Conservation (phyloP, 2,113 vertebrate species). For the Pavo muticus region DNA sequence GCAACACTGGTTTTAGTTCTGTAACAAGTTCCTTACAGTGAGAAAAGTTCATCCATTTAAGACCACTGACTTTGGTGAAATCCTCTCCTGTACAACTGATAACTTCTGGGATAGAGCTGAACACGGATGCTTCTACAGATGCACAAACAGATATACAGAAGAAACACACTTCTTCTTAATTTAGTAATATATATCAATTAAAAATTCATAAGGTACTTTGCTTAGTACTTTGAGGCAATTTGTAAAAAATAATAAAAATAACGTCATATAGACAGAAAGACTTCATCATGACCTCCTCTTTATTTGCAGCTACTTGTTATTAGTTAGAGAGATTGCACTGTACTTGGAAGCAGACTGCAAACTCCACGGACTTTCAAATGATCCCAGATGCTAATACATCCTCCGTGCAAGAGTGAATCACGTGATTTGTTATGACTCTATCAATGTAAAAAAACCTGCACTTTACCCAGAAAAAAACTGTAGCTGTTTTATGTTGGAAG, state of each 20-base stretch:
- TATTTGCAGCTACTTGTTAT: not conserved
- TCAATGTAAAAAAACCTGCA: not conserved
- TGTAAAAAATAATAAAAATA: not conserved
- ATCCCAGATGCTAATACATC: not conserved
- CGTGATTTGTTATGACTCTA: not conserved
- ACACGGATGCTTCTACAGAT: not conserved
- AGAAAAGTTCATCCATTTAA: not conserved
- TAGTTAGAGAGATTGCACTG: not conserved
- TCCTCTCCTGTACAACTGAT: not conserved
- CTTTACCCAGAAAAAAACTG: not conserved
- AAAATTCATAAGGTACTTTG: not conserved
- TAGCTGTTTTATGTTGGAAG: not conserved
- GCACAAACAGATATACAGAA: fast-evolving
- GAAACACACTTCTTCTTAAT: not conserved
- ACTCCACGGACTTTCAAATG: not conserved
- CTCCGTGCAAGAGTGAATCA: not conserved
- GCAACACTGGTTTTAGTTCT: not conserved
- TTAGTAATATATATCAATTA: not conserved
- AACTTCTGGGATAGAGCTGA: not conserved
- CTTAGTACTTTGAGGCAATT: not conserved
- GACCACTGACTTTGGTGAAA: not conserved
- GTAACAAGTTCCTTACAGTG: not conserved
- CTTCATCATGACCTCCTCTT: not conserved
- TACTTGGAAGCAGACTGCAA: not conserved
- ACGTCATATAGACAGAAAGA: not conserved